Base-by-base conservation (phyloP, 2,113 vertebrate species). In the Dasypus novemcinctus region DNA sequence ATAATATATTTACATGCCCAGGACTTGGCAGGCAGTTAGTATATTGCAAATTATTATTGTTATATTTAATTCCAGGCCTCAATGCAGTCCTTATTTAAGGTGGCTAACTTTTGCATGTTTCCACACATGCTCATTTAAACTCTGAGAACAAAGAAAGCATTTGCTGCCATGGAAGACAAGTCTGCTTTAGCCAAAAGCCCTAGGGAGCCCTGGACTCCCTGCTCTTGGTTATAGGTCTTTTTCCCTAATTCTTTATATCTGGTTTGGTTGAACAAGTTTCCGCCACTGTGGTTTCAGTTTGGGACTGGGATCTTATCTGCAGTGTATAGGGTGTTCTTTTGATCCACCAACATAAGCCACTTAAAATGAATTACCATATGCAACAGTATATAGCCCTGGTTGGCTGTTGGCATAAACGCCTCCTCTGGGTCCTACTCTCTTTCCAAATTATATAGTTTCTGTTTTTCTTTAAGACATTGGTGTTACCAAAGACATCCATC, bases 301-400 rank as follows among this genome's bases (percentile, higher is more conserved):
- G 46, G 59, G 41, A 88, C 52, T 90, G 69, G 90, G 79, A 97
- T 95, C 54, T 89, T 95, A 91, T 94, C 87, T 87, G 79, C 75
- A 31, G 2, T 61, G 27, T 88, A 91, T n/a, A 75, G 31, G 31
- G n/a, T 46, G 43, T 68, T 91, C 76, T 83, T 95, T 93, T 94
- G 87, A 93, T 93, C 86, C 12, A 46, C 54, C 68, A 88, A 89
- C 88, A 93, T 78, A 88, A 95, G 85, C 57, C 78, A 96, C 68
- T 93, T 94, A 97, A 91, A 81, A 49, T 94, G 95, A 96, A 97
- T 96, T 85, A 71, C 63, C 68, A 64, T 88, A 49, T n/a, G 91
- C 49, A 91, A 71, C 57, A 13, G 7, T 79, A 36, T 79, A 36
- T 11, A 49, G 46, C 11, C 8, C 68, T 81, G 63, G 79, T 78